A percentile compares a stretch with the other conserved stretches of the same genome.
phyloP scores from a whole-genome alignment of 2,797 vertebrate genomes.

The Pithecia hirsuta region DNA sequence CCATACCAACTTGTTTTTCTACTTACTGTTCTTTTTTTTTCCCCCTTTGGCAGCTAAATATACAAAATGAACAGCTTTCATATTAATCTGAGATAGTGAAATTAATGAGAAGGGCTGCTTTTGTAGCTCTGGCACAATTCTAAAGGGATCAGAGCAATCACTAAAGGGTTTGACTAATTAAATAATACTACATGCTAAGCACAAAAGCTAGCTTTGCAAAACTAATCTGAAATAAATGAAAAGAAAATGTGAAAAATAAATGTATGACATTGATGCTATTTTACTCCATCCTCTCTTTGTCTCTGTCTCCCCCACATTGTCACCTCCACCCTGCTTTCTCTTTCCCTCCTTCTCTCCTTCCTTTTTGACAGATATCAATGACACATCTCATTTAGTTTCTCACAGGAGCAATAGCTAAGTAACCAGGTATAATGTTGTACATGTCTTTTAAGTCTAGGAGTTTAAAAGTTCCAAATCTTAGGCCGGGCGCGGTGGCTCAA shows the following conservation, averaged over 20 bases:
- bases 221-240: conserved; percentile 82
- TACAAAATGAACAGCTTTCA: conserved; percentile 14
- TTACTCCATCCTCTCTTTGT: neutral
- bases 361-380: neutral
- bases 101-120: conserved; percentile 6
- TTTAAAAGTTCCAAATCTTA: neutral
- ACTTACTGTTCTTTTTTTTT: neutral
- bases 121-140: conserved; percentile 63
- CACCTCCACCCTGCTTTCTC: neutral
- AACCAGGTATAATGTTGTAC: neutral
- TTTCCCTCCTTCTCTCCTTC: neutral
- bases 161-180: conserved; percentile 63
- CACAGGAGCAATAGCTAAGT: neutral
- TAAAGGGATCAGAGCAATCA: conserved; percentile 59
- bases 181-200: conserved; percentile 71
- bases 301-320: neutral
- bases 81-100: conserved; percentile 40
- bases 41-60: neutral
- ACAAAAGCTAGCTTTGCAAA: conserved; percentile 72
- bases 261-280: conserved; percentile 30
- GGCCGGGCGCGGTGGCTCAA: too few species aligned
- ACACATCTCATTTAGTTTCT: neutral
- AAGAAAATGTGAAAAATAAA: conserved; percentile 73
- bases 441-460: neutral
- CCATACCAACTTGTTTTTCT: neutral